These are phyloP conservation scores for Cliona cf. orientalis DNA, from an alignment of 37 sponge, comb jelly and placozoan species.

Conservation along the genomic window DNA sequence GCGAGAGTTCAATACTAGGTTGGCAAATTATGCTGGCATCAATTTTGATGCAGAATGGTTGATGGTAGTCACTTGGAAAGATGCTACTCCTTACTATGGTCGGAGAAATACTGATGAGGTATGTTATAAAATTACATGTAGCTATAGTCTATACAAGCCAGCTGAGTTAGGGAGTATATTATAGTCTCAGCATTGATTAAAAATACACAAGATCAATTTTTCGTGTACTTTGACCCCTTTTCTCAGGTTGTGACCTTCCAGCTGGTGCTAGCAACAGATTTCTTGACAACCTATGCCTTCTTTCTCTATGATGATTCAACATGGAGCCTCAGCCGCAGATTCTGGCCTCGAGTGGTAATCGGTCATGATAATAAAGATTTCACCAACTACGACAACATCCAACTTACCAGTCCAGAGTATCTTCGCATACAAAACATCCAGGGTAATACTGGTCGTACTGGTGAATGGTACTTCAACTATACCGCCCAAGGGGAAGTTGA, in stretches of 20 bases:
- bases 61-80: conserved; percentile 40
- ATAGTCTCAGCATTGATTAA: background rate
- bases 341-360: conserved; percentile 28
- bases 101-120: conserved; percentile 19
- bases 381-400: conserved; percentile 43
- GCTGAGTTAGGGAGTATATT: background rate
- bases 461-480: conserved; percentile 53
- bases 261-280: conserved; percentile 46
- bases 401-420: conserved; percentile 3
- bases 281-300: conserved; percentile 29
- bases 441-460: conserved; percentile 41
- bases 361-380: conserved; percentile 53
- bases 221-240: background rate
- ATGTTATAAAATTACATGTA: background rate
- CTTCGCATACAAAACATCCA: conserved; percentile 5
- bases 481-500: background rate
- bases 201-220: background rate
- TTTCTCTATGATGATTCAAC: conserved; percentile 33
- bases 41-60: conserved; percentile 39
- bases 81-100: conserved; percentile 30
- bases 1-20: background rate
- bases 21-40: background rate
- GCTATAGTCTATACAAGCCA: background rate
- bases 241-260: conserved; percentile 46
- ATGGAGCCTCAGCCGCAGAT: background rate